A percentile compares a stretch with the other conserved stretches of the same genome.
Evolutionary conservation across 1,140 invertebrate genomes (phyloP).

Genomic region (Ladona fulva): DNA sequence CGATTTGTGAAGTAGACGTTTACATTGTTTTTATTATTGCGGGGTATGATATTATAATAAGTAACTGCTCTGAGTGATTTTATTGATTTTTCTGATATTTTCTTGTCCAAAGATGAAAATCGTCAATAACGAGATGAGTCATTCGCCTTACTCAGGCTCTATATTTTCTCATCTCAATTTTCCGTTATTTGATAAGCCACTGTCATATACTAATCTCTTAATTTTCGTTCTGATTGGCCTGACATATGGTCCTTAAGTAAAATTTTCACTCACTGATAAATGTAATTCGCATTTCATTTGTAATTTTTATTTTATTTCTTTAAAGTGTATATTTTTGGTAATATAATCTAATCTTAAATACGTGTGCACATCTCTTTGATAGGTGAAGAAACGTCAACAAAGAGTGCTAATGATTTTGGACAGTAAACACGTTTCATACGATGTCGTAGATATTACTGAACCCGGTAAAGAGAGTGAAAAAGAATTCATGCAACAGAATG

Average conservation of each 20-base stretch:
- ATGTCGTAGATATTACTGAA: conserved; percentile 86
- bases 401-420: conserved; percentile 84
- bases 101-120: not conserved
- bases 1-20: not conserved
- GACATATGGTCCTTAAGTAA: too few species aligned
- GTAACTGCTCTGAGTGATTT: not conserved
- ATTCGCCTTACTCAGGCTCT: not conserved
- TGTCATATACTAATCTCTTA: too few species aligned
- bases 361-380: conserved; percentile 11
- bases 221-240: too few species aligned
- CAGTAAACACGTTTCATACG: conserved; percentile 78
- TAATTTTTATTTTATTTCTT: too few species aligned
- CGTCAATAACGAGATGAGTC: not conserved
- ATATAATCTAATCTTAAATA: too few species aligned
- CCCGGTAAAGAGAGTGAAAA: conserved; percentile 78
- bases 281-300: too few species aligned
- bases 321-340: too few species aligned
- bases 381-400: conserved; percentile 93
- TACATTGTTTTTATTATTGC: not conserved
- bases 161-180: too few species aligned
- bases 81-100: not conserved
- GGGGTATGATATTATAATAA: not conserved
- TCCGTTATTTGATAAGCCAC: too few species aligned
- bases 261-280: too few species aligned
- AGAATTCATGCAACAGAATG: conserved; percentile 86